A percentile compares a stretch with the other conserved stretches of the same genome.
These are phyloP conservation scores for Eleginops maclovinus DNA, from an alignment of 2,113 vertebrate genomes.

Conservation along the genomic window DNA sequence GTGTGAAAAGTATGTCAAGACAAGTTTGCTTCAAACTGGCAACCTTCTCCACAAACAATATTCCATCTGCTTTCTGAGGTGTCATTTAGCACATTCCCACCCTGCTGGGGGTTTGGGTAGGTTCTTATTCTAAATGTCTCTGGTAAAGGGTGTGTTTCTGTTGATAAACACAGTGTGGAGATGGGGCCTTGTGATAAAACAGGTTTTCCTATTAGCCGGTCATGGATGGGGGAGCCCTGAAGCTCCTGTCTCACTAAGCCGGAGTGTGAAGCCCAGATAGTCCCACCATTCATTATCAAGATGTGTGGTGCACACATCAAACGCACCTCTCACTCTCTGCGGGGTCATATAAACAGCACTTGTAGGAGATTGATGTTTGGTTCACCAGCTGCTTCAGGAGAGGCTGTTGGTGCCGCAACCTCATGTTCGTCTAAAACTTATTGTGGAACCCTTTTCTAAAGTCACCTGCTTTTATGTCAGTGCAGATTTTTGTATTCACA, in stretches of 20 bases:
- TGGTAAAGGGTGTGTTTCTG: constrained; percentile 49
- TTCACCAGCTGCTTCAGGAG: constrained; percentile 30
- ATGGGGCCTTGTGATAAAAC: constrained; percentile 62
- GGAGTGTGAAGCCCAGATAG: constrained; percentile 62
- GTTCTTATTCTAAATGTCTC: constrained; percentile 13
- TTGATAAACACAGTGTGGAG: constrained; percentile 56
- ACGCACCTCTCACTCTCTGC: constrained; percentile 31
- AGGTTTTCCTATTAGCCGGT: constrained; percentile 64
- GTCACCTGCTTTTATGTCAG: neutral
- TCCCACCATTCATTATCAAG: constrained; percentile 70
- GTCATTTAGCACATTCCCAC: constrained; percentile 43
- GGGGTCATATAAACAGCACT: constrained; percentile 50
- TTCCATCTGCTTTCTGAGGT: constrained; percentile 9
- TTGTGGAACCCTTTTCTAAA: constrained; percentile 28
- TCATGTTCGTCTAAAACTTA: constrained; percentile 40
- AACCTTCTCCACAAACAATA: constrained; percentile 1
- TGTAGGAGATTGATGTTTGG: constrained; percentile 59
- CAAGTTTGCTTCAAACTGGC: neutral
- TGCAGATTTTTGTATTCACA: neutral
- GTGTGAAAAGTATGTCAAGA: neutral
- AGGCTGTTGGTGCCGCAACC: constrained; percentile 1
- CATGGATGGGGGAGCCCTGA: constrained; percentile 54
- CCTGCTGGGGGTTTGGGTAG: constrained; percentile 17
- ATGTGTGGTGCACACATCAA: constrained; percentile 59
- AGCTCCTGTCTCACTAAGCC: constrained; percentile 58